Evolutionary conservation across 2,113 vertebrate species (phyloP), one percentile per base, ranked within the genome.

Genomic region (Dermatemys mawii): DNA sequence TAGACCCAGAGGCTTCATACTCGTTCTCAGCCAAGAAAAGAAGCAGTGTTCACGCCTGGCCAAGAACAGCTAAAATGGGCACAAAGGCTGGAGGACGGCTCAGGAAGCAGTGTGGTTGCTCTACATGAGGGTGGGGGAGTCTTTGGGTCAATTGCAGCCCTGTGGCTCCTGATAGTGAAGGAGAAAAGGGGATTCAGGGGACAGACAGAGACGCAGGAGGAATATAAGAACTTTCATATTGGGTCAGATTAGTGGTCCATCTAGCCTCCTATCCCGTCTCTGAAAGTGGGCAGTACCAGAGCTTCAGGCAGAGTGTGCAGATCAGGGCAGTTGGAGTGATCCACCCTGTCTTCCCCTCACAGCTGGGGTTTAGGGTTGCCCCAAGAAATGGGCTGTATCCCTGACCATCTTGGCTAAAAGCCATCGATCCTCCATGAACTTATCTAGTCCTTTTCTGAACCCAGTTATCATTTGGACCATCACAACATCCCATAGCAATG

Each of bases 21-120:
- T 54, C 67, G 19, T 16, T 80, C 38, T 29, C 83, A 78, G 24
- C 41, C 2, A 21, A 50, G 8, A 83, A 27, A 48, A 81, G 17
- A 9, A 46, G 6, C 5, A 3, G 12, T 27, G 11, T 12, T 26
- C 38, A 46, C 41, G 27, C 41, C 14, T 26, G 24, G 73, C 73
- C 41, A 26, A 29, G 41, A 46, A 14, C 24, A 29, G 26, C 41
- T 46, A 76, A 76, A 76, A 46, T 2, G 7, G 73, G 11, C 3
- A 0, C 0, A 0, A 85, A 24, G 27, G 29, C 67, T 50, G 67
- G 46, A 27, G 38, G 81, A 81, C 5, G 67, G n/a, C 0, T 70
- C n/a, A 70, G 35, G n/a, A 70, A 70, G n/a, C 8, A 63, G 32
- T 35, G 57, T 63, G 57, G 29, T 6, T 60, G 29, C 57, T 32